Evolutionary conservation across 2,797 vertebrate genomes (phyloP), one percentile per base, ranked within the genome.

Genomic region (Triplophysa bombifrons): DNA sequence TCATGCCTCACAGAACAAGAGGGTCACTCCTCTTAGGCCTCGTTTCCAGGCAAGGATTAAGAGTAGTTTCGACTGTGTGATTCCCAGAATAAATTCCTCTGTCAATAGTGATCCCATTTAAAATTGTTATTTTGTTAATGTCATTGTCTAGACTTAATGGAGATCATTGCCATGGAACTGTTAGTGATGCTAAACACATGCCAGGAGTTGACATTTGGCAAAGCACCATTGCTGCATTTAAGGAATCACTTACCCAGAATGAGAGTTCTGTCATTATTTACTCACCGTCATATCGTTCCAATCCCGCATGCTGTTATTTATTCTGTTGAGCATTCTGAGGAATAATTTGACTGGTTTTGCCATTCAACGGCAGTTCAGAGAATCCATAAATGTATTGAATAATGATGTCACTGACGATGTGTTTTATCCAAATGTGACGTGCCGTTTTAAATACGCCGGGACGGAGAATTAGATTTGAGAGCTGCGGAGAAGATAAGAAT

Each of bases 21-120:
- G 12, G 44, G 12, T 85, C 80, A 86, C 82, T 41, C 83, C 89
- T 89, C 46, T 14, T 48, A 48, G 46, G 13, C 13, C 46, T 13
- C 13, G 38, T n/a, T 75, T 55, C 61, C 73, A 64, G 73, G 13
- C 60, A 65, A 14, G 65, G 27, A 65, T 53, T 74, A 65, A 51
- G 27, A 4, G 17, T 7, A 38, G 34, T 38, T 1, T 17, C 5
- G 17, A 53, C 34, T 38, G 11, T 13, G 12, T 48, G 11, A 27
- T 65, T 53, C 60, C 60, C 38, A 60, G 60, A 74, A 38, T 22
- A 88, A 86, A 73, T 84, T 74, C 80, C 85, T 83, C 60, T 12
- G 30, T 65, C 72, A 74, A 65, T 63, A 64, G 19, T 53, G 25
- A 64, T 53, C 72, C 60, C 50, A 38, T 65, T 74, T 22, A 51